A percentile compares a stretch with the other conserved stretches of the same genome.
Evolutionary conservation across 30 jellyfish, hydroid and myxozoan genomes (phyloP).

Genomic region (Hydractinia symbiolongicarpus): DNA sequence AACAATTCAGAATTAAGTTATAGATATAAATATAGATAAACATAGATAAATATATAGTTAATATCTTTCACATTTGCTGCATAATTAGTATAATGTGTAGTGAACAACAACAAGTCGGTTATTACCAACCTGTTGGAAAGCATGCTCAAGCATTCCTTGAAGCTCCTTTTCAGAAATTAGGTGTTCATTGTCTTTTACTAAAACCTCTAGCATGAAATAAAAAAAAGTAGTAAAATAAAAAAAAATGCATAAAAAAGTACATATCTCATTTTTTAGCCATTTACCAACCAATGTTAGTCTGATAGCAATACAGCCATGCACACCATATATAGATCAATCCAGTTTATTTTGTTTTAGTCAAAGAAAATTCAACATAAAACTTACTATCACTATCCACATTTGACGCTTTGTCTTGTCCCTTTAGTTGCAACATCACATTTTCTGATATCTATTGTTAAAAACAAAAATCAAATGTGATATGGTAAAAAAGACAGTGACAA

Average conservation of each 20-base stretch:
- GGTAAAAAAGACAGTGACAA: too few species aligned
- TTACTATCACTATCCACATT: neutral
- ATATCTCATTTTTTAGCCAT: too few species aligned
- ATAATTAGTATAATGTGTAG: neutral
- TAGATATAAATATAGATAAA: too few species aligned
- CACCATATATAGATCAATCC: too few species aligned
- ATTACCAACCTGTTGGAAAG: slow-evolving; percentile 45
- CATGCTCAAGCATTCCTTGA: slow-evolving; percentile 48
- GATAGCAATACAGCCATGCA: too few species aligned
- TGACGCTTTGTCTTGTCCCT: slow-evolving; percentile 1
- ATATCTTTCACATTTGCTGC: too few species aligned
- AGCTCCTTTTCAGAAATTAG: slow-evolving; percentile 43
- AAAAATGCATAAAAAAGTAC: too few species aligned
- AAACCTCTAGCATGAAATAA: neutral
- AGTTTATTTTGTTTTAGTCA: neutral
- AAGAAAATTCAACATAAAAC: neutral
- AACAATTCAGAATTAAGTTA: too few species aligned
- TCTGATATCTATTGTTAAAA: slow-evolving; percentile 38
- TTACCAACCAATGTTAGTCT: too few species aligned
- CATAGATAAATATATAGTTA: too few species aligned
- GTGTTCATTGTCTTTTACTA: slow-evolving; percentile 23
- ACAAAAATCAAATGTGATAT: slow-evolving; percentile 9
- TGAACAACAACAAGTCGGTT: neutral
- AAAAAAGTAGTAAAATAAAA: neutral
- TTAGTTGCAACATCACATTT: slow-evolving; percentile 37